phyloP scores from a whole-genome alignment of 2,888 invertebrate genomes.

The Abrostola tripartita region DNA sequence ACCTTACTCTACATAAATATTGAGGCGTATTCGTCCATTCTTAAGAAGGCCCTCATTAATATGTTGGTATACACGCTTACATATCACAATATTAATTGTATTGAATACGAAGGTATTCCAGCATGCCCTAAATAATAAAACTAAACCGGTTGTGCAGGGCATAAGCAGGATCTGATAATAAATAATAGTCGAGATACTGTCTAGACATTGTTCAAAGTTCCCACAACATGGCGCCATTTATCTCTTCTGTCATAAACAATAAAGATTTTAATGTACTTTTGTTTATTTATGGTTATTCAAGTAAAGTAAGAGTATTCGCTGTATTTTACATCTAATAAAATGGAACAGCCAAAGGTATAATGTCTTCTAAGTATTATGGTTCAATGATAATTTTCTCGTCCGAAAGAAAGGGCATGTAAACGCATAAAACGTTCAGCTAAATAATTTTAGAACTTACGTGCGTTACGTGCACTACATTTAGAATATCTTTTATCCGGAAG shows the following conservation, averaged over 20 bases:
- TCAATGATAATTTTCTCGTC: no score
- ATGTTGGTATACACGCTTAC: no score
- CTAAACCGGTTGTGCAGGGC: slow-evolving; percentile 19
- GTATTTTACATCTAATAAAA: no score
- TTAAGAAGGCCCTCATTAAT: slow-evolving; percentile 4
- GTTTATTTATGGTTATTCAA: slow-evolving; percentile 5
- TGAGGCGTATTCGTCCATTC: neutral
- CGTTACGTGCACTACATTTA: slow-evolving; percentile 12
- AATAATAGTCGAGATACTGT: slow-evolving; percentile 41
- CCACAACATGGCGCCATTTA: slow-evolving; percentile 30
- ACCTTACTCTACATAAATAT: neutral
- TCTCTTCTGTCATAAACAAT: slow-evolving; percentile 15
- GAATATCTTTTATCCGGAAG: slow-evolving; percentile 28
- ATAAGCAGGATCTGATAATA: slow-evolving; percentile 35
- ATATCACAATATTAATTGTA: neutral
- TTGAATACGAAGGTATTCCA: slow-evolving; percentile 9
- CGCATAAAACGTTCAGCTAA: slow-evolving; percentile 9
- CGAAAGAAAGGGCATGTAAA: neutral
- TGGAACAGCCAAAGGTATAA: no score
- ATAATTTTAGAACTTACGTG: slow-evolving; percentile 6
- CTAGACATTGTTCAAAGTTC: slow-evolving; percentile 44
- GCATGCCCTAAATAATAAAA: slow-evolving; percentile 23
- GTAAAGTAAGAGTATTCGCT: neutral
- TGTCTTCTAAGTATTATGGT: no score
- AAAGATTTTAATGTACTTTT: slow-evolving; percentile 20